These are phyloP conservation scores for Pegoplata infirma DNA, from an alignment of 2,888 invertebrate genomes.

Conservation along the genomic window DNA sequence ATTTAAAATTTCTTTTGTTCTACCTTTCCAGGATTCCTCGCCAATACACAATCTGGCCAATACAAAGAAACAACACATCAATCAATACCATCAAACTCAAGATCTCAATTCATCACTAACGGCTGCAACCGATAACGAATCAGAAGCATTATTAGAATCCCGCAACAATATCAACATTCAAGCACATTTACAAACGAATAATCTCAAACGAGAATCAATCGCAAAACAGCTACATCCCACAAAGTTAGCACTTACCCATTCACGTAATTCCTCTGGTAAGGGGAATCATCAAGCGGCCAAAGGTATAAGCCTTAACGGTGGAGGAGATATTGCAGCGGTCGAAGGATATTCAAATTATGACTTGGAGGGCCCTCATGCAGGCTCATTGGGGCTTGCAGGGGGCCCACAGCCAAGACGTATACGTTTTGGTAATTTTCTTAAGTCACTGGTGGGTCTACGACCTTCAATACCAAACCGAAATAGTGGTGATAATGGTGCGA, in stretches of 20 bases:
- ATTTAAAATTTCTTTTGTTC: neutral
- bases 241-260: conserved; percentile 60
- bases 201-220: conserved; percentile 44
- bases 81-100: conserved; percentile 68
- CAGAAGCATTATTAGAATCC: conserved; percentile 75
- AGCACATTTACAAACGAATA: conserved; percentile 66
- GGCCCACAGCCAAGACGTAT: conserved; percentile 75
- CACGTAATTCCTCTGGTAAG: conserved; percentile 54
- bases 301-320: conserved; percentile 40
- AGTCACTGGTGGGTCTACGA: conserved; percentile 76
- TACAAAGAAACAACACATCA: conserved; percentile 74
- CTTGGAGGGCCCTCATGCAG: conserved; percentile 70
- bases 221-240: conserved; percentile 61
- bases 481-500: conserved; percentile 11
- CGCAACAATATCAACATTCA: conserved; percentile 75
- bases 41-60: conserved; percentile 78
- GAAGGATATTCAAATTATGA: conserved; percentile 63
- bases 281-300: conserved; percentile 34
- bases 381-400: conserved; percentile 73
- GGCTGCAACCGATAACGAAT: conserved; percentile 72
- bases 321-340: conserved; percentile 53
- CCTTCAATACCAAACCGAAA: conserved; percentile 64
- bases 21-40: conserved; percentile 76
- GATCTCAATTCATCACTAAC: conserved; percentile 56
- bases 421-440: conserved; percentile 77